Evolutionary conservation across 2,797 vertebrate genomes (phyloP), one percentile per base, ranked within the genome.

Genomic region (Hephaestus fuliginosus): DNA sequence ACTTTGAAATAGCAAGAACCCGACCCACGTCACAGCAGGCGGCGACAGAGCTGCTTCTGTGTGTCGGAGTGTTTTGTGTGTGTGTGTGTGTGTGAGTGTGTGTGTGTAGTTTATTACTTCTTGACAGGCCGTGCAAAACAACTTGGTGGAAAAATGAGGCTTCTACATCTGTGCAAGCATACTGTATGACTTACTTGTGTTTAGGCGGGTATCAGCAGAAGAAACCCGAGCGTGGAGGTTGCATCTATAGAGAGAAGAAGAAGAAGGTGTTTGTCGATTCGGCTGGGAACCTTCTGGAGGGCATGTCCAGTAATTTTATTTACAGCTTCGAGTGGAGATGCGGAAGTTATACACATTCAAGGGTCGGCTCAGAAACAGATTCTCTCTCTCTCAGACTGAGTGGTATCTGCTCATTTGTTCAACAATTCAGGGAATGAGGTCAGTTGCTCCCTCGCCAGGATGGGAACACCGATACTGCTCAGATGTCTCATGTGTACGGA

Each of bases 1-100:
- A 64, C 80, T 89, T 87, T 86, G 74, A 90, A 87, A 86, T 80
- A 39, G 52, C 81, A 84, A 72, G 78, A 87, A 75, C 80, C 61
- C 55, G 53, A 80, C 53, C 49, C 17, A 25, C 28, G 64, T 85
- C 78, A 64, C 68, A 55, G 48, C n/a, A 4, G 46, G 36, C 15
- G 60, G 30, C 0, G 30, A 41, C 17, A 61, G 25, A 30, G 55
- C 57, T 22, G 55, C 79, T 66, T 25, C 14, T 74, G 22, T 49
- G 57, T 43, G 36, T 51, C 13, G 13, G n/a, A 18, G 33, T 36
- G 67, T 62, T 17, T 5, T 78, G 25, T 51, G 58, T 43, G 17
- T 44, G 22, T 55, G 17, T 44, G 22, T 55, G 25, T 25, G 25
- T 25, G 64, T 72, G 30, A n/a, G 57, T 41, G 46, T 52, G 33